A percentile compares a stretch with the other conserved stretches of the same genome.
phyloP scores from a whole-genome alignment of 2,113 vertebrate species.

The Sylvilagus bachmani region DNA sequence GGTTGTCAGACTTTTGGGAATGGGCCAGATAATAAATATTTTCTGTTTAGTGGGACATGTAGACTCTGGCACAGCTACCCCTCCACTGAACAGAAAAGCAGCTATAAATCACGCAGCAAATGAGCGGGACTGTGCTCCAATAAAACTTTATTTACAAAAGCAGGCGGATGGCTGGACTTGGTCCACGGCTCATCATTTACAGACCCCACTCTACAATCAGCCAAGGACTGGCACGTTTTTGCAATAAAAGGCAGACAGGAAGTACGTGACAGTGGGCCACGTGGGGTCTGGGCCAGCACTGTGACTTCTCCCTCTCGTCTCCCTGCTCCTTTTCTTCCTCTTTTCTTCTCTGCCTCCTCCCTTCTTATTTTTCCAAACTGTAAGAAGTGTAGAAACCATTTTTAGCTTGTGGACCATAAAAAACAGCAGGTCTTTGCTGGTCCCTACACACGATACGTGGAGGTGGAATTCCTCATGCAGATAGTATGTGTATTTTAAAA shows the following conservation, averaged over 20 bases:
- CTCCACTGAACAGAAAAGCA: background rate
- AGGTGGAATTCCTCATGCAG: background rate
- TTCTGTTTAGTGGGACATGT: background rate
- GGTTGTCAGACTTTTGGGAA: background rate
- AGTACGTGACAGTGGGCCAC: background rate
- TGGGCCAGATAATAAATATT: background rate
- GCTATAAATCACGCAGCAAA: background rate
- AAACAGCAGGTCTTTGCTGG: background rate
- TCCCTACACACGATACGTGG: background rate
- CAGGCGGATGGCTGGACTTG: background rate
- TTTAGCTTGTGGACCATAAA: background rate
- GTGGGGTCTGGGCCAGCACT: accelerated
- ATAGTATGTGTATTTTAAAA: background rate
- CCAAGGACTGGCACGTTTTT: background rate
- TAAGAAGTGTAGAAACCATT: background rate
- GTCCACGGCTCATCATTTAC: background rate
- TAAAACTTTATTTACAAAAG: slow-evolving; percentile 42
- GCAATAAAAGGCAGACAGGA: background rate
- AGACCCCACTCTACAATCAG: background rate
- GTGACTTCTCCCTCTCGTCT: background rate
- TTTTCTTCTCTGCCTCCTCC: background rate
- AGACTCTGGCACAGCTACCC: background rate
- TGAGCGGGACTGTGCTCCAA: background rate
- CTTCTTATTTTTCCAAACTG: background rate
- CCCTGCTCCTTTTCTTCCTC: background rate